Base-by-base conservation (phyloP, 2,113 vertebrate species). In the Ifrita kowaldi region DNA sequence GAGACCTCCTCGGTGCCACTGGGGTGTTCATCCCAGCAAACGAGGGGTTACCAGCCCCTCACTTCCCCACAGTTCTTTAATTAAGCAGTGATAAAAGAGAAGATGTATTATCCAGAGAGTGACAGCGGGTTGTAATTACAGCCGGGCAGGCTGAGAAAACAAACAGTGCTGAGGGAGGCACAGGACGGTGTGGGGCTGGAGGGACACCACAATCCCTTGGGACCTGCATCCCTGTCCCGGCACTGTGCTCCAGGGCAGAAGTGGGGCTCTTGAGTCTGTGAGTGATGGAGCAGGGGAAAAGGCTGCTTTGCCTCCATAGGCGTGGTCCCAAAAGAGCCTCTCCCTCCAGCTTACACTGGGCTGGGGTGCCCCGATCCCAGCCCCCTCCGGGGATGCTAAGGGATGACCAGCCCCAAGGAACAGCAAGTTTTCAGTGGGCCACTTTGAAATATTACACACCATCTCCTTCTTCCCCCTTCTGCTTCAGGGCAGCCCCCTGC, bases 71-170 rank as follows among this genome's bases (percentile, higher is more conserved):
- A 26, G 82, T 69, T 90, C 82, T 76, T 94, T 95, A 95, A 96
- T 97, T 92, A 96, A 93, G 76, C 76, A 50, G 74, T 39, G 86
- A 94, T 89, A 87, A 92, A 92, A 93, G 56, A 42, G 44, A 84
- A 92, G 73, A 60, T 4, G 2, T 47, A 49, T 68, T 93, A 94
- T 33, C 55, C 3, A 3, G 55, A 74, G 78, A 81, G 69, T n/a
- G 60, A 67, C 71, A 70, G 75, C 7, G 0, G 76, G 88, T 33
- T 95, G 69, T 84, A 92, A 96, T 96, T 95, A 94, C 89, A 78
- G 83, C 52, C 70, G 63, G 67, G 67, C 3, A 4, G 68, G 71
- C 83, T 87, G 83, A 81, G 84, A 50, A 94, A 94, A 92, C 90
- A 92, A 93, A 81, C 79, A 76, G 57, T 1, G 2, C 39, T 0